Evolutionary conservation across 2,888 invertebrate genomes (phyloP), one percentile per base, ranked within the genome.

Genomic region (Siphlonurus alternatus): DNA sequence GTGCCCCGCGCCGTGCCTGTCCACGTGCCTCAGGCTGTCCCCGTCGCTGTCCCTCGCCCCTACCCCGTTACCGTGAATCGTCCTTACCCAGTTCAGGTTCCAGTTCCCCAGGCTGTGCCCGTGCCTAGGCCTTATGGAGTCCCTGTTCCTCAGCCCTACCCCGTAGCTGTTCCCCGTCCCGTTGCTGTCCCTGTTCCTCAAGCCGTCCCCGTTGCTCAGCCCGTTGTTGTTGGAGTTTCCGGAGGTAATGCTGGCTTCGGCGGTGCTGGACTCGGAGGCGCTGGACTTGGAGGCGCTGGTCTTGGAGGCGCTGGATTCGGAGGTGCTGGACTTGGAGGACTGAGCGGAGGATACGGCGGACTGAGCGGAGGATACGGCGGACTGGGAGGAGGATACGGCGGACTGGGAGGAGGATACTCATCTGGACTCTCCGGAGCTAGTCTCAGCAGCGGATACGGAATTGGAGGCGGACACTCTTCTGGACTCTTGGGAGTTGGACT

Each of bases 111-210:
- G 7, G 53, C 64, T 0, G 51, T 64, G 2, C 1, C 23, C 19
- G 64, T 80, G 7, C 74, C 75, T 1, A 71, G 80, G 56, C 78
- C 80, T 0, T 69, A 77, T 0, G 78, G 79, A 0, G 76, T 80
- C 1, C 76, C 79, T 1, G 75, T 82, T 0, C 79, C 82, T 61
- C 75, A 81, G 66, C 81, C 82, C 1, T 79, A 79, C 64, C 79
- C 81, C 2, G 81, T 80, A 25, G 78, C 79, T 0, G 76, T 81
- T 0, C 76, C 81, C 15, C 80, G 81, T 63, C 80, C 81, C 0
- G 77, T 79, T 1, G 79, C 80, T 0, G 78, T 80, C 0, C 75
- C 77, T 1, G 72, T 80, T 0, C 79, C 79, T 1, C 80, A 81
- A 0, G 77, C 78, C 1, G 78, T 81, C 53, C 80, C 80, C 1